These are phyloP conservation scores for Apocheima hispidaria DNA, from an alignment of 2,888 invertebrate genomes.

Conservation along the genomic window DNA sequence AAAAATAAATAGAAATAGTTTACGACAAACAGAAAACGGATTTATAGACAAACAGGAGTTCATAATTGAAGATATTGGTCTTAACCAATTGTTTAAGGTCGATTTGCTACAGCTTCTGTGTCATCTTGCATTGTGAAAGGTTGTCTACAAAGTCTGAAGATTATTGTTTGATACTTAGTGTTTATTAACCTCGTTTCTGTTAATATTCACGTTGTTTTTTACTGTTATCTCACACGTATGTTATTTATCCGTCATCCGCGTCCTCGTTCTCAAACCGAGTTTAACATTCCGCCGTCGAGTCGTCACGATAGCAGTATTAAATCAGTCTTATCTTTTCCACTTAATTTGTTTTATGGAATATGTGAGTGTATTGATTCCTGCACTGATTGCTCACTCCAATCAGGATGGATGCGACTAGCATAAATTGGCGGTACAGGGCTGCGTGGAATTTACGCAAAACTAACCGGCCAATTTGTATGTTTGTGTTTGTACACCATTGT, in stretches of 20 bases:
- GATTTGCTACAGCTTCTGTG: not conserved
- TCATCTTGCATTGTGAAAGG: not conserved
- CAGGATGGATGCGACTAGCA: slow-evolving; percentile 56
- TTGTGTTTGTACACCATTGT: slow-evolving; percentile 18
- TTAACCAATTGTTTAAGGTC: not conserved
- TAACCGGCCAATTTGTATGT: slow-evolving; percentile 48
- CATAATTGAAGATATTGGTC: not conserved
- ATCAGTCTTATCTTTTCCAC: slow-evolving; percentile 33
- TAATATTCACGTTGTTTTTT: slow-evolving; percentile 16
- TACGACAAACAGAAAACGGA: too few relatives aligned
- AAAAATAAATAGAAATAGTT: slow-evolving; percentile 7
- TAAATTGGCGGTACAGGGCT: slow-evolving; percentile 42
- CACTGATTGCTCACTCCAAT: slow-evolving; percentile 56
- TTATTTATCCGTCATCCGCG: slow-evolving; percentile 31
- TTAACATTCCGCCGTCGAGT: slow-evolving; percentile 31
- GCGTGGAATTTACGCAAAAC: slow-evolving; percentile 48
- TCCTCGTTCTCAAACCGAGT: slow-evolving; percentile 33
- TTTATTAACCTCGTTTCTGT: slow-evolving; percentile 9
- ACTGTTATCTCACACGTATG: slow-evolving; percentile 22
- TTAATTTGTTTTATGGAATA: slow-evolving; percentile 38
- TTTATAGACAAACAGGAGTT: not conserved
- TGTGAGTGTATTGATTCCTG: slow-evolving; percentile 48
- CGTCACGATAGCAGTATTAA: slow-evolving; percentile 35
- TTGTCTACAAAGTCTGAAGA: not conserved
- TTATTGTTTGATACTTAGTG: not conserved